phyloP scores from a whole-genome alignment of 2,888 invertebrate species.

The Rhimphoctona megacephalus region DNA sequence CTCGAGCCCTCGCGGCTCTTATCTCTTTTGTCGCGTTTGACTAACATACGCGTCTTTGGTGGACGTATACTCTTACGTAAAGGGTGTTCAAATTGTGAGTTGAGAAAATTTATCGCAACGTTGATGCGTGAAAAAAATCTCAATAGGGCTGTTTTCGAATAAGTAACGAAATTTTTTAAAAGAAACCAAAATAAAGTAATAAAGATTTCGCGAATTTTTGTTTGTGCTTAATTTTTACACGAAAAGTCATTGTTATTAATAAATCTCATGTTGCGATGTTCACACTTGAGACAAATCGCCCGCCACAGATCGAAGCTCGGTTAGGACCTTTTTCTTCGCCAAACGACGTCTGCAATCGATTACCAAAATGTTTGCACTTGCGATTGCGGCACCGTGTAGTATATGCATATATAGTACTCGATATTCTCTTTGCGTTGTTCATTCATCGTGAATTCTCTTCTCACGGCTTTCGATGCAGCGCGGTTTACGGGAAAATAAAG shows the following conservation, averaged over 20 bases:
- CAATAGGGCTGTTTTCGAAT: too few relatives aligned
- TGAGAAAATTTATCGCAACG: background rate
- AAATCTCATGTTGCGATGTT: too few relatives aligned
- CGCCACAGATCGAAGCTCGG: too few relatives aligned
- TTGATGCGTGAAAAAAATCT: background rate
- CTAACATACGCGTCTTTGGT: background rate
- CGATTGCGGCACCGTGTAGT: too few relatives aligned
- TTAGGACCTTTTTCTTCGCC: background rate
- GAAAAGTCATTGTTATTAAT: background rate
- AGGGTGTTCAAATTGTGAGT: background rate
- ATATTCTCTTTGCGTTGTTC: background rate
- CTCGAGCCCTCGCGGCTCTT: background rate
- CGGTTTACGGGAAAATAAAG: background rate
- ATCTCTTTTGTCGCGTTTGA: background rate
- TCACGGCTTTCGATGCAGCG: background rate
- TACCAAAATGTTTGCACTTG: background rate
- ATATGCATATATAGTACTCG: background rate
- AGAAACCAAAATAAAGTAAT: background rate
- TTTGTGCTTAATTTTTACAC: too few relatives aligned
- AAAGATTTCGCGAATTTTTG: background rate
- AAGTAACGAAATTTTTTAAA: background rate
- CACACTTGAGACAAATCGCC: background rate
- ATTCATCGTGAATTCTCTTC: background rate
- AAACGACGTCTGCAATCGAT: background rate
- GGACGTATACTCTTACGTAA: background rate